Evolutionary conservation across 2,888 invertebrate genomes (phyloP).

Genomic region (Caradrina clavipalpis): DNA sequence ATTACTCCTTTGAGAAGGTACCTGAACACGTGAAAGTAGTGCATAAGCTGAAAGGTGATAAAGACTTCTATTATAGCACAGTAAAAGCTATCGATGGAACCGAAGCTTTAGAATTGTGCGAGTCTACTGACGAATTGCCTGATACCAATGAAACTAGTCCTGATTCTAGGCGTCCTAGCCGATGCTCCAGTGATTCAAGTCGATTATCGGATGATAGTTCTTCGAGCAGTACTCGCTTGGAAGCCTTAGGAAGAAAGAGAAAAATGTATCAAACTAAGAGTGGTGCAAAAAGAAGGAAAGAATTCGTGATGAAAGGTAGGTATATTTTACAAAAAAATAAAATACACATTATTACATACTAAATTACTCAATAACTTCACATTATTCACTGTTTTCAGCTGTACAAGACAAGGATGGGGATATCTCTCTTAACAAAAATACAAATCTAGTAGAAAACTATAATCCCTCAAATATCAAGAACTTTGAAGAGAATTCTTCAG

Average conservation of each 20-base stretch:
- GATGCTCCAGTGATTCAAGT: constrained; percentile 87
- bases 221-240: constrained; percentile 79
- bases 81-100: constrained; percentile 84
- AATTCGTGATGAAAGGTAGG: constrained; percentile 72
- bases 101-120: constrained; percentile 81
- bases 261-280: constrained; percentile 76
- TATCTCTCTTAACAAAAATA: constrained; percentile 68
- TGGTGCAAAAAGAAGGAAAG: constrained; percentile 76
- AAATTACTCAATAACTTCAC: background rate
- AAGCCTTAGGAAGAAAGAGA: constrained; percentile 78
- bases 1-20: constrained; percentile 92
- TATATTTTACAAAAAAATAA: constrained; percentile 10
- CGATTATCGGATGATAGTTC: constrained; percentile 87
- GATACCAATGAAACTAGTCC: constrained; percentile 77
- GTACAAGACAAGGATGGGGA: constrained; percentile 72
- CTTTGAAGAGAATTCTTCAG: constrained; percentile 88
- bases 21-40: constrained; percentile 92
- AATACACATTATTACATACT: background rate
- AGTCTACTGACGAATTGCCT: constrained; percentile 71
- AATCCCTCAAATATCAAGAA: constrained; percentile 75
- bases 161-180: constrained; percentile 82
- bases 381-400: constrained; percentile 71
- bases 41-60: constrained; percentile 91
- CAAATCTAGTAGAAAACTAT: constrained; percentile 69
- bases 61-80: constrained; percentile 88